Conservation (phyloP, 2,888 invertebrate genomes). For the Limenitis camilla region DNA sequence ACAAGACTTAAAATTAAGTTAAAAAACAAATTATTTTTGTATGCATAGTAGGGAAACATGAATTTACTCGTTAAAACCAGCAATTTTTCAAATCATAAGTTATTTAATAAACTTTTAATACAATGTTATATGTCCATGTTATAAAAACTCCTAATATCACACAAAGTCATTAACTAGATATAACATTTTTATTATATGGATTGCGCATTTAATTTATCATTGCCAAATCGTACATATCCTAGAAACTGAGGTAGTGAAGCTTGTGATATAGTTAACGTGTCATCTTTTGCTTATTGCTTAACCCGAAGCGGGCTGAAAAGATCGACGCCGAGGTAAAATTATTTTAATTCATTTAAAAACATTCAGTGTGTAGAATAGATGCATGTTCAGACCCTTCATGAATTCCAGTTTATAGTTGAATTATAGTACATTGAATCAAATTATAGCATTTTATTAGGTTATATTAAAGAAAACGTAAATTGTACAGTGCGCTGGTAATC, state of each 20-base stretch:
- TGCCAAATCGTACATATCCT: slow-evolving; percentile 2
- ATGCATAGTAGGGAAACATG: too few relatives aligned
- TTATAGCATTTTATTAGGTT: background rate
- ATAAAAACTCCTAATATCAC: slow-evolving; percentile 2
- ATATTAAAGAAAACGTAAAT: too few relatives aligned
- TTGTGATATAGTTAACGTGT: slow-evolving; percentile 43
- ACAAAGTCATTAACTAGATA: slow-evolving; percentile 2
- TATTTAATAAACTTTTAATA: background rate
- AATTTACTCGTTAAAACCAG: too few relatives aligned
- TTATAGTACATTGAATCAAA: background rate
- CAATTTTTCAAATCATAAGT: too few relatives aligned
- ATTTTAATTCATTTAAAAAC: slow-evolving; percentile 21
- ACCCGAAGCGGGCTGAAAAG: slow-evolving; percentile 68
- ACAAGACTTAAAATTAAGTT: too few relatives aligned
- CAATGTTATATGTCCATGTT: background rate
- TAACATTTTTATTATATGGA: slow-evolving; percentile 4
- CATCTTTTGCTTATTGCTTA: slow-evolving; percentile 65
- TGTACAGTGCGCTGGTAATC: too few relatives aligned
- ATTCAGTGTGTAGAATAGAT: slow-evolving; percentile 10
- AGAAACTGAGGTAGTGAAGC: slow-evolving; percentile 23
- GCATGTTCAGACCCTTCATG: slow-evolving; percentile 8
- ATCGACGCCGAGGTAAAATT: slow-evolving; percentile 62
- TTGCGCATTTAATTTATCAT: slow-evolving; percentile 8
- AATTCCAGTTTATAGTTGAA: background rate
- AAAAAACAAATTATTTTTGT: too few relatives aligned